phyloP scores from a whole-genome alignment of 2,797 vertebrate genomes.

The Anisognathus igniventris region DNA sequence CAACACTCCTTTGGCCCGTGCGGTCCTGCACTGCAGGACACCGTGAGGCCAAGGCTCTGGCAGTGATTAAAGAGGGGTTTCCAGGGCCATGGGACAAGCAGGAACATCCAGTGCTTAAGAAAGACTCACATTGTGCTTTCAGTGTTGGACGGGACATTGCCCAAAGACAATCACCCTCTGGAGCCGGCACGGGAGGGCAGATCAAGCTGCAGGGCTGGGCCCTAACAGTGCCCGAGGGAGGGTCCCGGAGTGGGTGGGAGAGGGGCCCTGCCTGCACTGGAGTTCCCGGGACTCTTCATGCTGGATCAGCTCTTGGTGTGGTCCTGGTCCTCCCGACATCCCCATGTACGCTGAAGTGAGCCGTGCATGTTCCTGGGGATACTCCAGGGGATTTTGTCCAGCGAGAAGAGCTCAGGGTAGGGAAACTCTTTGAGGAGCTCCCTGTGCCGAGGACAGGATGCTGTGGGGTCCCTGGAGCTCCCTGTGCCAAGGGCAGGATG shows the following conservation, averaged over 20 bases:
- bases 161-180: background rate
- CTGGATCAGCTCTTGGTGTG: background rate
- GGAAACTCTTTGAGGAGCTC: background rate
- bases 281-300: accelerated
- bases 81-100: background rate
- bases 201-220: background rate
- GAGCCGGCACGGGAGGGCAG: accelerated
- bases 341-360: accelerated
- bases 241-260: background rate
- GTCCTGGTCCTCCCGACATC: background rate
- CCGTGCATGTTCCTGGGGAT: accelerated
- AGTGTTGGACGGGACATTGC: background rate
- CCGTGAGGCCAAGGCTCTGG: background rate
- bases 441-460: background rate
- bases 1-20: background rate
- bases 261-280: background rate
- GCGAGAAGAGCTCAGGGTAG: background rate
- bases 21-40: background rate
- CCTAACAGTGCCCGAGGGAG: accelerated
- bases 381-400: background rate
- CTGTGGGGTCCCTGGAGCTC: background rate
- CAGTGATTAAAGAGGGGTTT: conserved; percentile 11
- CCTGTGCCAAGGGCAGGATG: accelerated
- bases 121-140: background rate
- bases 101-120: conserved; percentile 12